Evolutionary conservation across 1,140 invertebrate genomes (phyloP), one percentile per base, ranked within the genome.

Genomic region (Neodiprion lecontei): DNA sequence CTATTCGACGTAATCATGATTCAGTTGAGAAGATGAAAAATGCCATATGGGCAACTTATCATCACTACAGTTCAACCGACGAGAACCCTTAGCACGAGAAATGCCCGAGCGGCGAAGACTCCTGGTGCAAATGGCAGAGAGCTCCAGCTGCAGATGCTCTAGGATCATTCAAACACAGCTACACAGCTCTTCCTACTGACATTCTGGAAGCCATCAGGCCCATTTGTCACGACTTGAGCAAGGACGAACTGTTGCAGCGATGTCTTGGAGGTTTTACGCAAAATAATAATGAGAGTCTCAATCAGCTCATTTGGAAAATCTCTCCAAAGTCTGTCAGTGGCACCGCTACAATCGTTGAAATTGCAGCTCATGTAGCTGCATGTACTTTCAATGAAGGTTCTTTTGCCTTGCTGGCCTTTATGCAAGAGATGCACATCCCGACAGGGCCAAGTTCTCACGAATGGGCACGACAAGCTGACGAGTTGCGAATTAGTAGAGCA

Each of bases 371-470:
- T 73, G 53, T 73, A 61, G 53, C 72, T 65, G 65, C 53, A 28
- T 66, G 72, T 73, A 76, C 65, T 53, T 79, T 78, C 67, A 79
- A 79, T 75, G 77, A 79, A 79, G 75, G 75, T 66, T 76, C n/a
- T 78, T 78, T 78, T 68, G 73, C 72, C 65, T 74, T 77, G 17
- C 73, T 79, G 69, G 49, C 72, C 23, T 76, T 78, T 67, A 78
- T 79, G 77, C 61, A 76, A 69, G 69, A 71, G 17, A 73, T 78
- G 76, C 47, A 70, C 47, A 76, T 79, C 48, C 9, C 28, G 69
- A 66, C 23, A 65, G 72, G 53, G 53, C 28, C 28, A 28, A 28
- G 28, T 28, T 28, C 28, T 28, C 28, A 28, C 1, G 28, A 28
- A 1, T 28, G 71, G 74, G 69, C 74, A 49, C 48, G 70, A 50